phyloP scores from a whole-genome alignment of 2,888 invertebrate species.

The Torymus tubicola region DNA sequence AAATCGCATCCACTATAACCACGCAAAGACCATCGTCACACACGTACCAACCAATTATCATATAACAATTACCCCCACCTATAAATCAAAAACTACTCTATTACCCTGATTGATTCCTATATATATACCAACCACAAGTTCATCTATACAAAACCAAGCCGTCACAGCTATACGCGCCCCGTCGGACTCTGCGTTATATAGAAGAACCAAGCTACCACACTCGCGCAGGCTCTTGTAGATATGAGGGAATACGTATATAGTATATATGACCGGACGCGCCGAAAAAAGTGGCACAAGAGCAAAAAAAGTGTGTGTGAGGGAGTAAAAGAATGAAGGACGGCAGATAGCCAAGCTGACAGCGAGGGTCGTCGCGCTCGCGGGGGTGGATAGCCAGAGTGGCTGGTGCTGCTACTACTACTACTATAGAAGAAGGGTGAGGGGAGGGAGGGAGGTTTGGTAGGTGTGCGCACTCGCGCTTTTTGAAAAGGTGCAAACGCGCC shows the following conservation, averaged over 20 bases:
- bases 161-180: too few relatives aligned
- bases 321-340: constrained; percentile 16
- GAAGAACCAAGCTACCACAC: background rate
- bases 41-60: too few relatives aligned
- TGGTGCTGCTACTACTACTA: too few relatives aligned
- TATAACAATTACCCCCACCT: too few relatives aligned
- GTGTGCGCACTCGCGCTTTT: constrained; percentile 32
- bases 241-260: background rate
- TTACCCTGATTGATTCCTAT: too few relatives aligned
- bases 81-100: too few relatives aligned
- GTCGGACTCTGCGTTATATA: background rate
- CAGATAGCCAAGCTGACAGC: background rate
- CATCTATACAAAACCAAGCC: too few relatives aligned
- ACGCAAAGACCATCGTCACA: too few relatives aligned
- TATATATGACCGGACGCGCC: background rate
- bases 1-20: too few relatives aligned
- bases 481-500: constrained; percentile 59
- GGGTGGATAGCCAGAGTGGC: background rate
- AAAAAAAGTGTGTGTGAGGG: background rate
- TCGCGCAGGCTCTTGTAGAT: background rate
- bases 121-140: too few relatives aligned
- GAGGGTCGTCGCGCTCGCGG: background rate
- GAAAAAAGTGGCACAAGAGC: background rate
- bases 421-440: background rate
- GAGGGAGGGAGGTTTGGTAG: background rate